Evolutionary conservation across 2,797 vertebrate species (phyloP).

Genomic region (Muscicapa comitata): DNA sequence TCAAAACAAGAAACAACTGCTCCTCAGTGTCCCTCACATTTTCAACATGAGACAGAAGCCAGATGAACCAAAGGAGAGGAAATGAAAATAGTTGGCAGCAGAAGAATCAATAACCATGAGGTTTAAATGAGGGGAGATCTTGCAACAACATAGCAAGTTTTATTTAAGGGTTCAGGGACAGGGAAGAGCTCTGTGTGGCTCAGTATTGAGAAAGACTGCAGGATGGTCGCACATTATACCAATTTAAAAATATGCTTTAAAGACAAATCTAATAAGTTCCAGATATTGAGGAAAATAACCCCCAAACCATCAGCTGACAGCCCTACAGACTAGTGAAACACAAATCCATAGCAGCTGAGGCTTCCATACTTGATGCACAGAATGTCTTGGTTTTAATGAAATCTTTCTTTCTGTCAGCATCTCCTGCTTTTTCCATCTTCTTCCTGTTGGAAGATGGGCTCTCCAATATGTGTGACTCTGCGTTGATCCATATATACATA

Average conservation of each 20-base stretch:
- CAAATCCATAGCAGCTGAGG: background rate
- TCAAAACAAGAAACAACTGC: background rate
- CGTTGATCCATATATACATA: rapidly evolving
- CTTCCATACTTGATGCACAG: background rate
- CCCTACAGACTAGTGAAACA: background rate
- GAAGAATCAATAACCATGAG: background rate
- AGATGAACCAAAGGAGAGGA: background rate
- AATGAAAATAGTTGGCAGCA: rapidly evolving
- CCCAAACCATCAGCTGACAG: background rate
- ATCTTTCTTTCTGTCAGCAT: background rate
- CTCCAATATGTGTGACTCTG: background rate
- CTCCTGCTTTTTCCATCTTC: background rate
- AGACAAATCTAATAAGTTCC: background rate
- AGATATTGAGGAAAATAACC: rapidly evolving
- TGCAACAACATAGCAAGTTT: background rate
- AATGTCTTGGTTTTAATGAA: background rate
- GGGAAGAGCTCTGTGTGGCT: background rate
- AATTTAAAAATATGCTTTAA: background rate
- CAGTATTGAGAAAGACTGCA: background rate
- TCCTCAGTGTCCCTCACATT: background rate
- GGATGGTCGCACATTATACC: background rate
- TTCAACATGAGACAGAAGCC: background rate
- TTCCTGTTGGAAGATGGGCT: background rate
- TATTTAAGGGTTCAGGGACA: background rate
- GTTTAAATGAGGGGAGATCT: background rate